phyloP scores from a whole-genome alignment of 2,113 vertebrate species.

The Toxotes jaculatrix region DNA sequence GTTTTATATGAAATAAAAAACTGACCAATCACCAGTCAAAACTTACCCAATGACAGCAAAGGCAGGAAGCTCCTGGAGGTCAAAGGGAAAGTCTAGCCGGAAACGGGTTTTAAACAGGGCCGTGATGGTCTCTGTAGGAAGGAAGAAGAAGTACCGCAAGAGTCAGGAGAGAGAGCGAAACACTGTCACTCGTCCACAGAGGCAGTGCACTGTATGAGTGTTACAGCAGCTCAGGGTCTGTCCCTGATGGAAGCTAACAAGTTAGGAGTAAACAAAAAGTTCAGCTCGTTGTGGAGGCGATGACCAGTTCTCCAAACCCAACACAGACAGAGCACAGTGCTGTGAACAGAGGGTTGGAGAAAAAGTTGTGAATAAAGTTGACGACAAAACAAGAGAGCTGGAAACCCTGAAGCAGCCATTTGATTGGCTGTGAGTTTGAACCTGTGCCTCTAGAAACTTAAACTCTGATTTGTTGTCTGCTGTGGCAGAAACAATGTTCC shows the following conservation, averaged over 20 bases:
- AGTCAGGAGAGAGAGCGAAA: background rate
- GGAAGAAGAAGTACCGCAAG: background rate
- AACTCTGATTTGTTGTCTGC: background rate
- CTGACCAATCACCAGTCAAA: background rate
- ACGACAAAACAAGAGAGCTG: background rate
- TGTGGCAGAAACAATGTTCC: background rate
- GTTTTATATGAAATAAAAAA: background rate
- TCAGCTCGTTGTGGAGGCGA: background rate
- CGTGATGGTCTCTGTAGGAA: slow-evolving; percentile 92
- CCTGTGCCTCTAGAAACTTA: background rate
- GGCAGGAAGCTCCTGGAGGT: slow-evolving; percentile 97
- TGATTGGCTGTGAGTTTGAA: slow-evolving; percentile 1
- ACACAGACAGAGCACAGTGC: background rate
- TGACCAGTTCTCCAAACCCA: background rate
- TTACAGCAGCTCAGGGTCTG: background rate
- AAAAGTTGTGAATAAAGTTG: background rate
- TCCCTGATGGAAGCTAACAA: background rate
- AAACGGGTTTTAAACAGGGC: slow-evolving; percentile 98
- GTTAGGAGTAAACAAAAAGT: background rate
- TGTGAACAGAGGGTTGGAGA: background rate
- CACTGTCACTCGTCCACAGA: background rate
- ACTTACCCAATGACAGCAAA: slow-evolving; percentile 97
- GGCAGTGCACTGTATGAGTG: background rate
- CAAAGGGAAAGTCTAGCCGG: slow-evolving; percentile 96
- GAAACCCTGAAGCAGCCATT: background rate